These are phyloP conservation scores for Junonia oenone DNA, from an alignment of 2,888 invertebrate genomes.

Conservation along the genomic window DNA sequence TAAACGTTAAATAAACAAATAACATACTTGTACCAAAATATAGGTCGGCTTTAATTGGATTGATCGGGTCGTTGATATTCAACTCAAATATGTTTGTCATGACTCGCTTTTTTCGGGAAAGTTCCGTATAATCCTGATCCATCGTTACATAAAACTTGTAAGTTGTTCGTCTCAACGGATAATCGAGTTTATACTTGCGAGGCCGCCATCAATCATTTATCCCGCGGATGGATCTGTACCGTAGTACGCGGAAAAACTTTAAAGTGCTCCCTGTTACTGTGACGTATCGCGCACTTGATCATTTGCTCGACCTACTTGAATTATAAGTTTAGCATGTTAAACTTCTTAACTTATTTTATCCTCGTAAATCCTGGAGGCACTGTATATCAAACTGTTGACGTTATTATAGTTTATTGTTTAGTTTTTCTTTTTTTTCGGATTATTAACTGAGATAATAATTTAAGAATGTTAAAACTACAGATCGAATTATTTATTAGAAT, in stretches of 20 bases:
- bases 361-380: slow-evolving; percentile 4
- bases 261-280: slow-evolving; percentile 65
- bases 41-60: not conserved
- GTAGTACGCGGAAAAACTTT: slow-evolving; percentile 66
- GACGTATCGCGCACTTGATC: slow-evolving; percentile 54
- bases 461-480: too few relatives aligned
- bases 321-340: slow-evolving; percentile 33
- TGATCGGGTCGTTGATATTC: slow-evolving; percentile 41
- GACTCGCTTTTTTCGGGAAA: slow-evolving; percentile 70
- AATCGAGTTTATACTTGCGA: slow-evolving; percentile 79
- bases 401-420: not conserved
- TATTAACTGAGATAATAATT: too few relatives aligned
- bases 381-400: not conserved
- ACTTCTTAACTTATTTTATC: slow-evolving; percentile 11
- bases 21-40: too few relatives aligned
- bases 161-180: slow-evolving; percentile 79
- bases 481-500: too few relatives aligned
- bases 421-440: too few relatives aligned
- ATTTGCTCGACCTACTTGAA: slow-evolving; percentile 43
- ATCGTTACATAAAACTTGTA: slow-evolving; percentile 79
- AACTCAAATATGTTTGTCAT: slow-evolving; percentile 73
- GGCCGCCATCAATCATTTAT: slow-evolving; percentile 78
- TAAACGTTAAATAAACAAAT: too few relatives aligned
- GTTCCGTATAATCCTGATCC: slow-evolving; percentile 76
- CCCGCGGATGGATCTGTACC: slow-evolving; percentile 50